A percentile compares a stretch with the other conserved stretches of the same genome.
Conservation (phyloP, 2,113 vertebrate species). For the Galbula dea region DNA sequence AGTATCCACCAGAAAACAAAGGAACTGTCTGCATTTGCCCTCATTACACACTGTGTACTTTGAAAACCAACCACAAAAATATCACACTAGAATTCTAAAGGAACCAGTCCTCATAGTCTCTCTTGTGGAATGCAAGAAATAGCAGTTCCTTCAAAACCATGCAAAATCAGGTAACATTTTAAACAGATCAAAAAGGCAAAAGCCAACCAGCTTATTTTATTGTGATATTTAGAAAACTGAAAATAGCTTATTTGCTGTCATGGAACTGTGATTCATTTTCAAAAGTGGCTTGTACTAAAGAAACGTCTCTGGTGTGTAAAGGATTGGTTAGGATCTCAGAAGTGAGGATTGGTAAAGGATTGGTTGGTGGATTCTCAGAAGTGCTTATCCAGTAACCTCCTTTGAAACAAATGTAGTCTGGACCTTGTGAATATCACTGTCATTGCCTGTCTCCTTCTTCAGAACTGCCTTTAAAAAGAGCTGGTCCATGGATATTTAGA, state of each 20-base stretch:
- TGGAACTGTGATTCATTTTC: not conserved
- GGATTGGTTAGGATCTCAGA: not conserved
- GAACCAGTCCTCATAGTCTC: conserved; percentile 53
- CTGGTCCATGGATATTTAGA: not conserved
- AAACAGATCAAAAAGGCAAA: not conserved
- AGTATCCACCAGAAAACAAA: conserved; percentile 11
- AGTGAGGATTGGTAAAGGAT: no score
- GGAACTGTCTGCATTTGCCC: conserved; percentile 38
- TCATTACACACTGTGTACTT: conserved; percentile 60
- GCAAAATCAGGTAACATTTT: conserved; percentile 55
- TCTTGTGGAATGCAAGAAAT: conserved; percentile 70
- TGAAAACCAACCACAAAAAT: conserved; percentile 66
- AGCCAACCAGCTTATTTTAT: not conserved
- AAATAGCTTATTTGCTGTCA: not conserved
- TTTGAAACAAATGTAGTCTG: not conserved
- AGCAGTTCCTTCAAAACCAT: conserved; percentile 29
- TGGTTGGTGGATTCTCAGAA: not conserved
- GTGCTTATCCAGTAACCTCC: not conserved
- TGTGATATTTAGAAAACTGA: not conserved
- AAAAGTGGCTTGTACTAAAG: not conserved
- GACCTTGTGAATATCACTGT: not conserved
- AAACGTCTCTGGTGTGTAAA: fast-evolving
- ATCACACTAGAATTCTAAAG: conserved; percentile 55
- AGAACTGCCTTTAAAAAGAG: not conserved
- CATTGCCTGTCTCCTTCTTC: not conserved